Evolutionary conservation across 2,797 vertebrate genomes (phyloP).

Genomic region (Pelochelys cantorii): DNA sequence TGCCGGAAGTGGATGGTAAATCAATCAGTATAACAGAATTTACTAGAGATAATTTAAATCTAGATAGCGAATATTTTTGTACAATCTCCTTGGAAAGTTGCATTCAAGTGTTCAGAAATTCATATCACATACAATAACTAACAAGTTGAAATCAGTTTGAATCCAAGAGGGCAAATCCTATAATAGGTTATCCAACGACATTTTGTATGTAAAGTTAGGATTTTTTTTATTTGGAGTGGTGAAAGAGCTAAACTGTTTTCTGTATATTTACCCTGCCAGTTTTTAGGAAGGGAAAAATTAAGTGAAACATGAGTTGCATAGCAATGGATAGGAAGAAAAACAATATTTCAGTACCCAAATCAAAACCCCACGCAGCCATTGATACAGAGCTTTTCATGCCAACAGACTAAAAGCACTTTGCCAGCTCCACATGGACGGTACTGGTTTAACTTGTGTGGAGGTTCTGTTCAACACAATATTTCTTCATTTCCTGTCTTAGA

Average conservation of each 20-base stretch:
- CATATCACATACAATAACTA: conserved; percentile 25
- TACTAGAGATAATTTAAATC: not conserved
- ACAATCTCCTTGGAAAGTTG: conserved; percentile 15
- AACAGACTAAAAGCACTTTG: conserved; percentile 5
- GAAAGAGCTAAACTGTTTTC: conserved; percentile 49
- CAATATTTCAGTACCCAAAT: conserved; percentile 22
- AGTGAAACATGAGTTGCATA: conserved; percentile 47
- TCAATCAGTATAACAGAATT: not conserved
- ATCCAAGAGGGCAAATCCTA: conserved; percentile 55
- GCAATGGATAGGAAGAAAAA: conserved; percentile 56
- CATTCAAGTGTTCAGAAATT: conserved; percentile 22
- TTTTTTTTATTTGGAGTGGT: conserved; percentile 27
- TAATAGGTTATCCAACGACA: conserved; percentile 54
- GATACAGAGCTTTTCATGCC: not conserved
- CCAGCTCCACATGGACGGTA: not conserved
- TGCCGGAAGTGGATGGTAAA: not conserved
- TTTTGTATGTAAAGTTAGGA: conserved; percentile 2
- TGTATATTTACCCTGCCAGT: conserved; percentile 31
- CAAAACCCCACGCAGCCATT: conserved; percentile 45
- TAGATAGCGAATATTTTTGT: not conserved
- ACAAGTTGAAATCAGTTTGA: conserved; percentile 63
- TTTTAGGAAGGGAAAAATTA: conserved; percentile 50
- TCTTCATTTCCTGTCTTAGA: not conserved
- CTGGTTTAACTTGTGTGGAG: no score
- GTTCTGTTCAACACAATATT: not conserved